Conservation (phyloP, 2,888 invertebrate species). For the Metallyticus violacea region DNA sequence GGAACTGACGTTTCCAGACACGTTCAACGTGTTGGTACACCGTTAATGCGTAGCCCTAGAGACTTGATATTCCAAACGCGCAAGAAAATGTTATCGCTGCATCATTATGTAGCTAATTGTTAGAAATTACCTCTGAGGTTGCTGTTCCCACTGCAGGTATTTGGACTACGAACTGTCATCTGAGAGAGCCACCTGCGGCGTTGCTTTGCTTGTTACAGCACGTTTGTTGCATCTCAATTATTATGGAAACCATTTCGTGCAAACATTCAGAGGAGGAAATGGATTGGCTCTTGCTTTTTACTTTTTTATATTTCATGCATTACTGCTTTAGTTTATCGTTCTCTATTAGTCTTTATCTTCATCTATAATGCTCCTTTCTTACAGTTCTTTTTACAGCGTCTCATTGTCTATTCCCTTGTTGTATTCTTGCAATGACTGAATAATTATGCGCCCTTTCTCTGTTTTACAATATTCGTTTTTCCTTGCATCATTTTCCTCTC, state of each 20-base stretch:
- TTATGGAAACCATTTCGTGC: neutral
- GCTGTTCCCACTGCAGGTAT: neutral
- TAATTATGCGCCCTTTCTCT: too few species aligned
- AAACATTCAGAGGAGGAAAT: neutral
- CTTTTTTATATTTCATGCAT: neutral
- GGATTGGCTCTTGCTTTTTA: neutral
- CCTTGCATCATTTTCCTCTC: too few species aligned
- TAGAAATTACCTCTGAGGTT: slow-evolving; percentile 4
- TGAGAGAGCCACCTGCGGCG: neutral
- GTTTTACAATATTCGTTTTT: too few species aligned
- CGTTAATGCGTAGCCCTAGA: too few species aligned
- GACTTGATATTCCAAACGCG: neutral
- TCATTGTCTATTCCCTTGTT: too few species aligned
- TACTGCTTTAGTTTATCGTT: neutral
- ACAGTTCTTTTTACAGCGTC: too few species aligned
- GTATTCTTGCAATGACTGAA: too few species aligned
- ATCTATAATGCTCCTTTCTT: neutral
- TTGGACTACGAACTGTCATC: neutral
- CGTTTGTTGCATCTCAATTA: neutral
- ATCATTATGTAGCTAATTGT: slow-evolving; percentile 4
- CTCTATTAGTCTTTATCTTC: neutral
- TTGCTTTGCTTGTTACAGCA: neutral
- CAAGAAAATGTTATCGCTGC: neutral
- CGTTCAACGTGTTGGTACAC: neutral
- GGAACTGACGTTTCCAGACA: neutral